phyloP scores from a whole-genome alignment of 2,888 invertebrate species.

The Drosophila tripunctata region DNA sequence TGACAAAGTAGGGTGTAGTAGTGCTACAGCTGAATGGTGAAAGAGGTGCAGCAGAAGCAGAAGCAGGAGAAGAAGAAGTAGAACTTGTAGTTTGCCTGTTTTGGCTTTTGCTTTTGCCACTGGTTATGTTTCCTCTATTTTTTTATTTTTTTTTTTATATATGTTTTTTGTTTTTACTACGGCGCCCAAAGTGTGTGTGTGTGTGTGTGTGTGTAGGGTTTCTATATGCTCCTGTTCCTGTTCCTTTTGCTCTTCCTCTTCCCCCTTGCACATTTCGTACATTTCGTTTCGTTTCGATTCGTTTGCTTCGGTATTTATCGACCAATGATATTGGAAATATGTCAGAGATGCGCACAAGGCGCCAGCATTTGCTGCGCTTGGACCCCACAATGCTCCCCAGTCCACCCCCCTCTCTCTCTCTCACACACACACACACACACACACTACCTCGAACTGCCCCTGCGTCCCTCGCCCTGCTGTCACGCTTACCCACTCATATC shows the following conservation, averaged over 20 bases:
- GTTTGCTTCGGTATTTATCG: conserved; percentile 81
- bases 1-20: neutral
- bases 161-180: conserved; percentile 20
- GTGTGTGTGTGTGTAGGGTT: conserved; percentile 35
- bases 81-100: conserved; percentile 20
- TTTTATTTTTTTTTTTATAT: conserved; percentile 1
- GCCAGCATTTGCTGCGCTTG: conserved; percentile 67
- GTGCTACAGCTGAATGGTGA: neutral
- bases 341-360: conserved; percentile 82
- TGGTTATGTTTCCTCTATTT: no score
- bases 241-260: no score
- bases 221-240: conserved; percentile 47
- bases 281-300: conserved; percentile 77
- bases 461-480: neutral
- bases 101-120: conserved; percentile 37
- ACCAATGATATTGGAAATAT: conserved; percentile 84
- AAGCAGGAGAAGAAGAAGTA: neutral
- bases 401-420: neutral
- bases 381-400: conserved; percentile 17
- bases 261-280: conserved; percentile 73
- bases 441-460: no score
- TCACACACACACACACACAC: no score
- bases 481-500: neutral
- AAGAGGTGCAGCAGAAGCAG: neutral
- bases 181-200: conserved; percentile 55